These are phyloP conservation scores for Hemibagrus guttatus DNA, from an alignment of 2,797 vertebrate genomes.

Conservation along the genomic window DNA sequence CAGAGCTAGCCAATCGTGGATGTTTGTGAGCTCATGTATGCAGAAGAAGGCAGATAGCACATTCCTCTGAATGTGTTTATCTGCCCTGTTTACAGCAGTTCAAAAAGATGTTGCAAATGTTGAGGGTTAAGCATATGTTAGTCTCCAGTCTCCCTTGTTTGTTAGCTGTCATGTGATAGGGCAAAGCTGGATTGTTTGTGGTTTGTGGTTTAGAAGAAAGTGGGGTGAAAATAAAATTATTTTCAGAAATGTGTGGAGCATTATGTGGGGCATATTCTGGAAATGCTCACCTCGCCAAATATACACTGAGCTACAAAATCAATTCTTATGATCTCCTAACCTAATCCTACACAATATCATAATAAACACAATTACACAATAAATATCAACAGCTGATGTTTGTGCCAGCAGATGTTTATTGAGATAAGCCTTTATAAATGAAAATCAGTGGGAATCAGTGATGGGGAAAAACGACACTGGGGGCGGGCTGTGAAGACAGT, in stretches of 20 bases:
- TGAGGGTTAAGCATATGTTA: neutral
- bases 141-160: neutral
- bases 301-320: neutral
- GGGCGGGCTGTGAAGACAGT: neutral
- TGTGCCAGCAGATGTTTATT: neutral
- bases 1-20: neutral
- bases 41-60: neutral
- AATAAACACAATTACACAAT: neutral
- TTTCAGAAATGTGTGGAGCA: no score
- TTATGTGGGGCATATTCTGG: neutral
- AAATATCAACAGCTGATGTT: neutral
- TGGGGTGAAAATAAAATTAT: neutral
- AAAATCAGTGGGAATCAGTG: neutral
- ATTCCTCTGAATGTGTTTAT: neutral
- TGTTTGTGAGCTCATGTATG: neutral
- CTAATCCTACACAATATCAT: conserved; percentile 1
- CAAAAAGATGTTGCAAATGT: neutral
- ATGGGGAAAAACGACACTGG: neutral
- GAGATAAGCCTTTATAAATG: neutral
- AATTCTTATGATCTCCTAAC: neutral
- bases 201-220: neutral
- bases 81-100: neutral
- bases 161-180: neutral
- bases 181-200: neutral
- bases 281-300: neutral